Evolutionary conservation across 1,140 invertebrate species (phyloP).

Genomic region (Camponotus vicinus): DNA sequence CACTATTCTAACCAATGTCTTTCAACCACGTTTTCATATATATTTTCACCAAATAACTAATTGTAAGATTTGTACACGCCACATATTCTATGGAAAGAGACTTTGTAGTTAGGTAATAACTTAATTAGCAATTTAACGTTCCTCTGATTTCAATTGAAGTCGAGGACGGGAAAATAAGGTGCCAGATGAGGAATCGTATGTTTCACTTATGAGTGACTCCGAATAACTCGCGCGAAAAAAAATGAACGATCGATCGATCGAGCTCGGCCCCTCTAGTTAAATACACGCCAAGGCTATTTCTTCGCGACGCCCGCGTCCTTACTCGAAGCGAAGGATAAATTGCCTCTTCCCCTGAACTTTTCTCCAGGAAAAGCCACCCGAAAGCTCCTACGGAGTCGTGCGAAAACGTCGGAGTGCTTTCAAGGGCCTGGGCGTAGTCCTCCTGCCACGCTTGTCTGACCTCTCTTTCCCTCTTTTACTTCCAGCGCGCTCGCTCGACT

Average conservation of each 20-base stretch:
- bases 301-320: slow-evolving; percentile 66
- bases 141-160: slow-evolving; percentile 38
- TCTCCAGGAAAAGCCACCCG: slow-evolving; percentile 74
- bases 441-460: slow-evolving; percentile 47
- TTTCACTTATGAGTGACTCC: slow-evolving; percentile 48
- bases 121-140: slow-evolving; percentile 33
- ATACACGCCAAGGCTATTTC: slow-evolving; percentile 67
- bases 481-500: slow-evolving; percentile 3
- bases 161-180: too few relatives aligned
- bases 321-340: slow-evolving; percentile 76
- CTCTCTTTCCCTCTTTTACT: slow-evolving; percentile 36
- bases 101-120: neutral
- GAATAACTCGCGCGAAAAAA: slow-evolving; percentile 51
- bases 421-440: slow-evolving; percentile 76
- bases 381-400: slow-evolving; percentile 74
- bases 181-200: neutral
- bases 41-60: neutral
- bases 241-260: slow-evolving; percentile 53
- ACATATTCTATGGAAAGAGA: neutral
- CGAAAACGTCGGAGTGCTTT: slow-evolving; percentile 75
- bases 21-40: neutral
- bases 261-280: slow-evolving; percentile 61
- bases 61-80: neutral
- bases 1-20: neutral
- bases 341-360: slow-evolving; percentile 74